These are phyloP conservation scores for Drosophila kanekoi DNA, from an alignment of 2,888 invertebrate species.

Conservation along the genomic window DNA sequence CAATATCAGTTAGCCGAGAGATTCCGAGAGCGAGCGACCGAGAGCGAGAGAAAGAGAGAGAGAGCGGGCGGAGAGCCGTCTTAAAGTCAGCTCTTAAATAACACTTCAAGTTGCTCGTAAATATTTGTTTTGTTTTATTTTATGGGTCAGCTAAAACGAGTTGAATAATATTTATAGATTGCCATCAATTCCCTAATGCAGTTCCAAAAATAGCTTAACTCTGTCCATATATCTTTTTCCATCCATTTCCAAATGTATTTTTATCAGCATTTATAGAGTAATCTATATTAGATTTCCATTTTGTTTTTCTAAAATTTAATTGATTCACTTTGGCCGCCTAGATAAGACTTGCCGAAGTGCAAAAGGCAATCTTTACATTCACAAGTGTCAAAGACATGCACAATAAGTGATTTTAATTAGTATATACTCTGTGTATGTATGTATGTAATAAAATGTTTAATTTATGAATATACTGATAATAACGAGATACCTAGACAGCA, in stretches of 20 bases:
- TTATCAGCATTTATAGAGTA: slow-evolving; percentile 5
- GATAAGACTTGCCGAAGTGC: slow-evolving; percentile 27
- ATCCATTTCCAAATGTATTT: slow-evolving; percentile 10
- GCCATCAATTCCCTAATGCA: slow-evolving; percentile 24
- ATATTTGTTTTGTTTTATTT: slow-evolving; percentile 37
- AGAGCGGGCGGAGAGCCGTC: background rate
- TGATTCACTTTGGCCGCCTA: background rate
- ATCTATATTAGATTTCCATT: background rate
- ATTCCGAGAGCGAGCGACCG: background rate
- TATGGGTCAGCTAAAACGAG: slow-evolving; percentile 41
- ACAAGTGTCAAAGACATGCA: slow-evolving; percentile 17
- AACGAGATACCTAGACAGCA: background rate
- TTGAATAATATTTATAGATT: slow-evolving; percentile 41
- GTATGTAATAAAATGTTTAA: slow-evolving; percentile 19
- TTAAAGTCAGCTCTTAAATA: slow-evolving; percentile 15
- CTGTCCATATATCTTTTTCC: slow-evolving; percentile 10
- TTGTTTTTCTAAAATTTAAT: background rate
- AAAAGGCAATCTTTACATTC: slow-evolving; percentile 32
- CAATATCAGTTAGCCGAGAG: slow-evolving; percentile 26
- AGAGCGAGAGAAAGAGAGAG: background rate
- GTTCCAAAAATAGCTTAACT: slow-evolving; percentile 35
- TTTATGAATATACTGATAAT: slow-evolving; percentile 28
- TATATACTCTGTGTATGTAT: slow-evolving; percentile 6
- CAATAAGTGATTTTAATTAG: slow-evolving; percentile 18
- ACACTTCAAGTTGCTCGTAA: slow-evolving; percentile 28